Percentiles rank a stretch among this genome's conserved stretches.
Evolutionary conservation across 2,888 invertebrate species (phyloP).

Genomic region (Cryptophagus acutangulus): DNA sequence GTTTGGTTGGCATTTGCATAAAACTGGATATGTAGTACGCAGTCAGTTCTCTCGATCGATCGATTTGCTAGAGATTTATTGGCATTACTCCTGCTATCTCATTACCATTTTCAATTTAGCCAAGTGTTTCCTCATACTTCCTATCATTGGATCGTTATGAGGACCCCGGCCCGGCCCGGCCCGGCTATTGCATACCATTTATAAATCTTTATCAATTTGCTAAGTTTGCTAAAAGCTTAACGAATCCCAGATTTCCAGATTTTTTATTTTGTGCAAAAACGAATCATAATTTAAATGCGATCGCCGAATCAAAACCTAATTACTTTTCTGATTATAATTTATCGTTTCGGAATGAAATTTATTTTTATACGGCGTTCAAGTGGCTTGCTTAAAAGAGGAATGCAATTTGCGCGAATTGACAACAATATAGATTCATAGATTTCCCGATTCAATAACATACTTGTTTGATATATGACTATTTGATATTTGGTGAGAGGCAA

Average conservation of each 20-base stretch:
- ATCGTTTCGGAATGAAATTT: too few relatives aligned
- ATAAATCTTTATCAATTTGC: slow-evolving; percentile 33
- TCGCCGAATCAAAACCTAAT: too few relatives aligned
- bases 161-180: slow-evolving; percentile 15
- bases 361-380: too few relatives aligned
- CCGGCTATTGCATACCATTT: slow-evolving; percentile 28
- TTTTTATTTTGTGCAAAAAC: too few relatives aligned
- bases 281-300: too few relatives aligned
- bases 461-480: slow-evolving; percentile 1
- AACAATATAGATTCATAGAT: not conserved
- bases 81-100: slow-evolving; percentile 40
- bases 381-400: too few relatives aligned
- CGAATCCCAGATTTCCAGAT: slow-evolving; percentile 3
- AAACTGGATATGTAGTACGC: too few relatives aligned
- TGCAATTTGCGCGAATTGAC: not conserved
- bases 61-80: slow-evolving; percentile 42
- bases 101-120: slow-evolving; percentile 48
- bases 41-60: too few relatives aligned
- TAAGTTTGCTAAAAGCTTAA: slow-evolving; percentile 10
- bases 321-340: too few relatives aligned
- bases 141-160: slow-evolving; percentile 35
- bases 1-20: too few relatives aligned
- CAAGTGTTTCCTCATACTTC: slow-evolving; percentile 43
- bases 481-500: not conserved
- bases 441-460: slow-evolving; percentile 1